A percentile compares a stretch with the other conserved stretches of the same genome.
Conservation (phyloP, 2,113 vertebrate species). For the Ailuropoda melanoleuca region DNA sequence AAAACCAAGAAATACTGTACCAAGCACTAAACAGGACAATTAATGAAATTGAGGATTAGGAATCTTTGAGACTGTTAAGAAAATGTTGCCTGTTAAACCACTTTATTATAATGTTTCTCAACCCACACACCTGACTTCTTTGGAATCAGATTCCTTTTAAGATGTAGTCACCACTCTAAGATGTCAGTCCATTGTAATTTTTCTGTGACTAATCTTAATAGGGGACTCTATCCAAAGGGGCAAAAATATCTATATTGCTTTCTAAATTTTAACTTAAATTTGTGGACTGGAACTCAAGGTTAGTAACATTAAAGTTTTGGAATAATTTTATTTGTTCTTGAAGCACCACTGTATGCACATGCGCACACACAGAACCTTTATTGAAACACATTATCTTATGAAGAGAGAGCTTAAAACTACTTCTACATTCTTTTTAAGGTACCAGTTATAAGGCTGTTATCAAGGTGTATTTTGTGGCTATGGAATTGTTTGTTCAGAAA, state of each 20-base stretch:
- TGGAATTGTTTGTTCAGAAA: background rate
- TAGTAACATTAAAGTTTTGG: background rate
- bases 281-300: background rate
- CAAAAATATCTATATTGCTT: background rate
- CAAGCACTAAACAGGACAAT: background rate
- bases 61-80: background rate
- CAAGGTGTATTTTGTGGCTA: background rate
- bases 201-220: background rate
- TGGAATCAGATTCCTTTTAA: background rate
- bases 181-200: background rate
- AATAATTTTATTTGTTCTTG: background rate
- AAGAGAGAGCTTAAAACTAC: background rate
- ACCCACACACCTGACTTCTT: background rate
- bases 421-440: too few species aligned
- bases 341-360: rapidly evolving
- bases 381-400: background rate
- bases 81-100: background rate
- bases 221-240: background rate
- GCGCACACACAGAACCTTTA: background rate
- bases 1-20: background rate
- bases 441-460: background rate
- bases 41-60: background rate
- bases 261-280: background rate
- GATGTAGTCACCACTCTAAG: background rate
- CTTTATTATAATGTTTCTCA: background rate